Conservation (phyloP, 2,888 invertebrate species). For the Aporophyla lueneburgensis region DNA sequence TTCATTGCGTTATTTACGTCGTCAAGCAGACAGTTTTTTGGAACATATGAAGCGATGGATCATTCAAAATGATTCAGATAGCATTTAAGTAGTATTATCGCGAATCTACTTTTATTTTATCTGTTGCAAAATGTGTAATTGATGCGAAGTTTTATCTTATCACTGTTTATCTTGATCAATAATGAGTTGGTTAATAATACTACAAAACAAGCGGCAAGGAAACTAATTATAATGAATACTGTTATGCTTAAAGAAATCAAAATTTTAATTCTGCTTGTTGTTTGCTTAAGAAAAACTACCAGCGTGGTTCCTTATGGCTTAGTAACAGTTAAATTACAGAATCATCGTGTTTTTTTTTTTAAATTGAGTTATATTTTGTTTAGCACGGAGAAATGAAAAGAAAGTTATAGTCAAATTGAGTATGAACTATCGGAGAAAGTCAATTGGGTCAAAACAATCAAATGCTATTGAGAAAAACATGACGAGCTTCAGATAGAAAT, state of each 20-base stretch:
- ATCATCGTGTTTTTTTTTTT: not conserved
- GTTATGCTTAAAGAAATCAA: not conserved
- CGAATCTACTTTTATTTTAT: not conserved
- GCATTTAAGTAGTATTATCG: not conserved
- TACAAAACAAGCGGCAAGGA: not conserved
- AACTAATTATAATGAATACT: not conserved
- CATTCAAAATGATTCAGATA: too few species aligned
- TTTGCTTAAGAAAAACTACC: not conserved
- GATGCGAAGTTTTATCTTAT: not conserved
- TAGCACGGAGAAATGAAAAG: not conserved
- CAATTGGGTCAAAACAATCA: not conserved
- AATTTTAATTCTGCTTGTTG: not conserved
- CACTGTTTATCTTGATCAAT: not conserved
- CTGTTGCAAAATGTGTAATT: not conserved
- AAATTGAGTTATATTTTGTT: not conserved
- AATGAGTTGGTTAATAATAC: not conserved
- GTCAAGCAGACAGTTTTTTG: too few species aligned
- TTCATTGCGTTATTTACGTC: too few species aligned
- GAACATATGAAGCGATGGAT: too few species aligned
- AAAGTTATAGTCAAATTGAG: conserved; percentile 2
- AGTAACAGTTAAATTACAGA: not conserved
- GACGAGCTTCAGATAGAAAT: not conserved
- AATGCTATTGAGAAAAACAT: not conserved
- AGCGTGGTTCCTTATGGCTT: not conserved
- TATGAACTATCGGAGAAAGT: conserved; percentile 25